Evolutionary conservation across 1,140 invertebrate species (phyloP), one percentile per base, ranked within the genome.

Genomic region (Drosophila elegans): DNA sequence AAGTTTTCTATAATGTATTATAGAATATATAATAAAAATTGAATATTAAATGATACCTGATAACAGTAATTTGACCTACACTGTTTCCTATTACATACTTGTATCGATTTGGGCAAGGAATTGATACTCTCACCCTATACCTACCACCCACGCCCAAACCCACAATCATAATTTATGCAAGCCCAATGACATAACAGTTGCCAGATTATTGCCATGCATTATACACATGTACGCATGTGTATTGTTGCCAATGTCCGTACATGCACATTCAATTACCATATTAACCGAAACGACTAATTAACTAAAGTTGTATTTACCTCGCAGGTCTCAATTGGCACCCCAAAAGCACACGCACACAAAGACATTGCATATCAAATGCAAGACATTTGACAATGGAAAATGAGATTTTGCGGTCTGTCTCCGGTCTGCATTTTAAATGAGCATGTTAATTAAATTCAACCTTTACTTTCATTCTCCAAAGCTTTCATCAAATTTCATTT

Each of bases 221-320:
- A 67, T 68, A 55, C 49, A 55, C 42, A 41, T 56, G 67, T 46
- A 69, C 6, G 34, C 34, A 38, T 53, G 13, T 32, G 46, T 49
- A 64, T 46, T 67, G 41, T 39, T 54, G 49, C 52, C 45, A 45
- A 46, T 38, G 42, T 52, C 34, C 21, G 27, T 55, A 48, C 61
- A 66, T 71, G 63, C 64, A 71, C 67, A 69, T 71, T 71, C 67
- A 71, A 69, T 69, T 57, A 71, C 52, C 64, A 71, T 71, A 71
- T 69, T 69, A 71, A 71, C 64, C 67, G 64, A 71, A 69, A 71
- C 51, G 67, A 56, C 67, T 69, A 71, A 71, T 71, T 71, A 71
- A 71, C 67, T 69, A 69, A 71, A 71, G 49, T 55, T 68, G 45
- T 27, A 41, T 36, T 64, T 67, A 63, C 59, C 63, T 48, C 16